Conservation (phyloP, 2,888 invertebrate genomes). For the Apamea anceps region DNA sequence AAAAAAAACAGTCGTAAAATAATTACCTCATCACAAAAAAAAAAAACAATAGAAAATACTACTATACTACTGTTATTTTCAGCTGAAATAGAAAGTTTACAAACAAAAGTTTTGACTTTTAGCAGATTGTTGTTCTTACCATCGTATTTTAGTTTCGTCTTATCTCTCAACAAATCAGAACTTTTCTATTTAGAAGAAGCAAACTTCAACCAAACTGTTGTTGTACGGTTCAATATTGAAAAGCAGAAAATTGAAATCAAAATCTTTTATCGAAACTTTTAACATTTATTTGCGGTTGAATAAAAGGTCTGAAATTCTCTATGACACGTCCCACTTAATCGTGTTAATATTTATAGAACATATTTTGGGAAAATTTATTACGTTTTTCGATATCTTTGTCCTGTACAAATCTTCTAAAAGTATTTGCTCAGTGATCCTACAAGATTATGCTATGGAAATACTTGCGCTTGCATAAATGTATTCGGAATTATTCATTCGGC, state of each 20-base stretch:
- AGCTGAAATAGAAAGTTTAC: conserved; percentile 75
- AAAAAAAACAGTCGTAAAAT: background rate
- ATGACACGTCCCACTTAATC: conserved; percentile 45
- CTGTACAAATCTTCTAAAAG: conserved; percentile 63
- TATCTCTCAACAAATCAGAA: conserved; percentile 76
- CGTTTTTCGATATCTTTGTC: conserved; percentile 44
- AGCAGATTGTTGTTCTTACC: conserved; percentile 72
- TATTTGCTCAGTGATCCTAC: conserved; percentile 65
- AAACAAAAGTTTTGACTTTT: conserved; percentile 73
- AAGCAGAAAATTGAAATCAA: conserved; percentile 39
- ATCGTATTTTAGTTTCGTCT: conserved; percentile 64
- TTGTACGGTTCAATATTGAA: conserved; percentile 32
- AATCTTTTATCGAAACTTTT: conserved; percentile 22
- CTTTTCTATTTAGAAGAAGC: conserved; percentile 71
- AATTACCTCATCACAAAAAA: background rate
- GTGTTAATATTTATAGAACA: conserved; percentile 49
- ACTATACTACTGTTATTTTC: conserved; percentile 68
- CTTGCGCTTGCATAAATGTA: conserved; percentile 75
- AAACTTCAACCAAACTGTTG: conserved; percentile 52
- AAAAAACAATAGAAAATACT: conserved; percentile 39
- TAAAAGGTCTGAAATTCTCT: conserved; percentile 18
- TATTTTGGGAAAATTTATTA: conserved; percentile 50
- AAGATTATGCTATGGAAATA: conserved; percentile 70
- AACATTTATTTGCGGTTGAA: conserved; percentile 16
- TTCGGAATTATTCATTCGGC: conserved; percentile 81